phyloP scores from a whole-genome alignment of 2,888 invertebrate species.

The Pammene aurita region DNA sequence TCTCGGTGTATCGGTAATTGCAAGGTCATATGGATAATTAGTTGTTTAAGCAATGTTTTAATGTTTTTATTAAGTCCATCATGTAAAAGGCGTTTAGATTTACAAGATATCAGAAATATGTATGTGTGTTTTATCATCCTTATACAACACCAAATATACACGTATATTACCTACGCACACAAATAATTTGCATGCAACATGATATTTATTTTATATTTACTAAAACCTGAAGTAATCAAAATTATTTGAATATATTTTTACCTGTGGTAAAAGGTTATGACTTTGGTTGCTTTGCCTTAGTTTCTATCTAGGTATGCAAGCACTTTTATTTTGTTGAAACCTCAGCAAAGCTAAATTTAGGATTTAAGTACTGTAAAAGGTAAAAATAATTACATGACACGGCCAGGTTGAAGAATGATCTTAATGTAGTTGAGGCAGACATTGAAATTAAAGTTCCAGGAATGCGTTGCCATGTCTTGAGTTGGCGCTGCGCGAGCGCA shows the following conservation, averaged over 20 bases:
- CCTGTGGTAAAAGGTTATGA: no score
- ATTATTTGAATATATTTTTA: no score
- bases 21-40: conserved; percentile 17
- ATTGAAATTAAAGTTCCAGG: conserved; percentile 57
- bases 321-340: conserved; percentile 6
- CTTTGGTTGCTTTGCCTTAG: no score
- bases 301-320: neutral
- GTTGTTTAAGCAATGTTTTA: neutral
- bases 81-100: neutral
- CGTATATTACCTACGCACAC: no score
- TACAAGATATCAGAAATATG: conserved; percentile 5
- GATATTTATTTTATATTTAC: no score
- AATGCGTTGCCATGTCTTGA: conserved; percentile 48
- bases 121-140: neutral
- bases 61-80: neutral
- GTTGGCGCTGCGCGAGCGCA: conserved; percentile 18
- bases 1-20: conserved; percentile 8
- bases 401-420: conserved; percentile 50
- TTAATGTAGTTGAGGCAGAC: conserved; percentile 53
- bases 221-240: no score
- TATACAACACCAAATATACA: neutral
- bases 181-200: no score
- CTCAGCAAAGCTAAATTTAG: conserved; percentile 23
- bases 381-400: conserved; percentile 48
- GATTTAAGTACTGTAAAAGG: conserved; percentile 43